Evolutionary conservation across 2,888 invertebrate genomes (phyloP), one percentile per base, ranked within the genome.

Genomic region (Troides aeacus): DNA sequence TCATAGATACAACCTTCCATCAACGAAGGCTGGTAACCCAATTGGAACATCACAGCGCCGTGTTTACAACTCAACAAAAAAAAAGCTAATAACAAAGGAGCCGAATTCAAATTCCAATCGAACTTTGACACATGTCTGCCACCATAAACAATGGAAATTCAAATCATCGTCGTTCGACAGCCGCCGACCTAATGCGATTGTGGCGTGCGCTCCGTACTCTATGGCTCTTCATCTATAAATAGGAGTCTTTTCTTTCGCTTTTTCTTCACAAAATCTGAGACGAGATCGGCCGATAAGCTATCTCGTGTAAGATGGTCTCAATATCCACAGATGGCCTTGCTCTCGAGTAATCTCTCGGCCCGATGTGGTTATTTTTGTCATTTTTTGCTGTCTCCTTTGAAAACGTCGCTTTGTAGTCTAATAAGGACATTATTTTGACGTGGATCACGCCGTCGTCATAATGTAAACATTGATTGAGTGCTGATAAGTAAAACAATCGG

Each of bases 121-220:
- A 92, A 92, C 92, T 92, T 91, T 92, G 92, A 92, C 92, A 92
- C 91, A 92, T 92, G 92, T 91, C 92, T 92, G 92, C 92, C 92
- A 92, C 92, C 91, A 92, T 90, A 92, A 92, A 92, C 92, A 92
- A 92, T 92, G 87, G 88, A 89, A 90, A 91, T 89, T 90, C 92
- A 89, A 92, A 92, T 92, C 92, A 92, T 92, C 88, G 85, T 89
- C 80, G 84, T 87, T 86, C 84, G 87, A 85, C 87, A 84, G 86
- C 82, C 80, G 79, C 77, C 81, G 77, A 75, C 80, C 85, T 89
- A 90, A 91, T 90, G 90, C 91, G 91, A 88, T 90, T 90, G 92
- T 84, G 90, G 88, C 85, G 83, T 82, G 77, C 81, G 80, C 79
- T 74, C 80, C 79, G 84, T 80, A 79, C 80, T 88, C 86, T 89